These are phyloP conservation scores for Hydropsyche tenuis DNA, from an alignment of 1,140 invertebrate genomes.

Conservation along the genomic window DNA sequence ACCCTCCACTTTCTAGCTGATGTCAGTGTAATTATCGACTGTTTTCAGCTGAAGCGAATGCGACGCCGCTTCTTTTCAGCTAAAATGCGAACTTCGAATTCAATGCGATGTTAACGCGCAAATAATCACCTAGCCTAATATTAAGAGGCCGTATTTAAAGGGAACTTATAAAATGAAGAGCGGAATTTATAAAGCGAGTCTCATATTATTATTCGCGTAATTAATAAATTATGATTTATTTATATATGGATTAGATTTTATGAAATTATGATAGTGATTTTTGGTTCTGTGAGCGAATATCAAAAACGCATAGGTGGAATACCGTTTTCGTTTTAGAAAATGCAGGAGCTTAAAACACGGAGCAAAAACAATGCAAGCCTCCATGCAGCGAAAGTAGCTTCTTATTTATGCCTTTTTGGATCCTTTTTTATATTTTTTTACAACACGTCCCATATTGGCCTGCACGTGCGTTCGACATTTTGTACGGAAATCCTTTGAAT, in stretches of 20 bases:
- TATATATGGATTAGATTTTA: too few relatives aligned
- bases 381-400: not conserved
- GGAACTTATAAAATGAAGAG: too few relatives aligned
- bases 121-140: too few relatives aligned
- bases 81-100: conserved; percentile 1
- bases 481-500: conserved; percentile 35
- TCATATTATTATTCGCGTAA: too few relatives aligned
- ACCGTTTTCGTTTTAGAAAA: not conserved
- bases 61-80: not conserved
- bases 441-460: conserved; percentile 23
- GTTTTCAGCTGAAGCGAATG: conserved; percentile 14
- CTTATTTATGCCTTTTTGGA: not conserved
- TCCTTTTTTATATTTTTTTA: not conserved
- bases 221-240: too few relatives aligned
- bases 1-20: conserved; percentile 16
- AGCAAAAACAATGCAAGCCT: conserved; percentile 8
- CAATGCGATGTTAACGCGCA: not conserved
- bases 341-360: not conserved
- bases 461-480: conserved; percentile 6
- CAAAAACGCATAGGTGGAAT: not conserved
- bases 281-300: too few relatives aligned
- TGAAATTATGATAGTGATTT: too few relatives aligned
- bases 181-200: too few relatives aligned
- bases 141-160: too few relatives aligned
- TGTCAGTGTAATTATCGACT: conserved; percentile 26